A percentile compares a stretch with the other conserved stretches of the same genome.
These are phyloP conservation scores for Oceanodroma leucorhoa DNA, from an alignment of 2,797 vertebrate genomes.

Conservation along the genomic window DNA sequence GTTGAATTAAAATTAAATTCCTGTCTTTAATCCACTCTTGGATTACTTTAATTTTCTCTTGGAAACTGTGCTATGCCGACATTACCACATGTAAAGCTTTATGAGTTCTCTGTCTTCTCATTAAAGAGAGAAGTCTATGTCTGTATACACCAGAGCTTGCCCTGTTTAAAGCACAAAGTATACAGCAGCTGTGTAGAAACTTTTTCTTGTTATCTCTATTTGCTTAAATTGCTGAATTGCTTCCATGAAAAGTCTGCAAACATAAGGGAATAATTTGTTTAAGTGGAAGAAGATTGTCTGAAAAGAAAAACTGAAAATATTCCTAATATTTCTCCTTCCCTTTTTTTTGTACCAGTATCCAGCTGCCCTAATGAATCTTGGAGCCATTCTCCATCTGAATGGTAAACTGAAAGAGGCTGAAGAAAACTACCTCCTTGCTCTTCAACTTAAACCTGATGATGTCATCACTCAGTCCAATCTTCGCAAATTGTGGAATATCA, in stretches of 20 bases:
- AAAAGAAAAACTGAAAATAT: slow-evolving; percentile 14
- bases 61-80: neutral
- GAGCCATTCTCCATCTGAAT: slow-evolving; percentile 97
- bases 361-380: slow-evolving; percentile 97
- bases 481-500: slow-evolving; percentile 98
- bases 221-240: slow-evolving; percentile 55
- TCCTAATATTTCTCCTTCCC: neutral
- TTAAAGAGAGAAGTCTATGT: slow-evolving; percentile 24
- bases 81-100: slow-evolving; percentile 21
- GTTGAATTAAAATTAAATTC: slow-evolving; percentile 28
- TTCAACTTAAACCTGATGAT: slow-evolving; percentile 95
- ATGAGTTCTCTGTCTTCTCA: slow-evolving; percentile 40
- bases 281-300: slow-evolving; percentile 19
- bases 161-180: slow-evolving; percentile 36
- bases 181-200: slow-evolving; percentile 42
- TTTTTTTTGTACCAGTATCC: slow-evolving; percentile 84
- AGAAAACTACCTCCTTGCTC: slow-evolving; percentile 94
- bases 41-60: slow-evolving; percentile 32
- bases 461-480: slow-evolving; percentile 97
- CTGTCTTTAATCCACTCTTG: slow-evolving; percentile 7
- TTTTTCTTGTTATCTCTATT: slow-evolving; percentile 51
- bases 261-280: slow-evolving; percentile 42
- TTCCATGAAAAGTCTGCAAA: slow-evolving; percentile 38
- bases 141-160: neutral
- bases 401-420: slow-evolving; percentile 93